Evolutionary conservation across 2,888 invertebrate genomes (phyloP).

Genomic region (Noctua pronuba): DNA sequence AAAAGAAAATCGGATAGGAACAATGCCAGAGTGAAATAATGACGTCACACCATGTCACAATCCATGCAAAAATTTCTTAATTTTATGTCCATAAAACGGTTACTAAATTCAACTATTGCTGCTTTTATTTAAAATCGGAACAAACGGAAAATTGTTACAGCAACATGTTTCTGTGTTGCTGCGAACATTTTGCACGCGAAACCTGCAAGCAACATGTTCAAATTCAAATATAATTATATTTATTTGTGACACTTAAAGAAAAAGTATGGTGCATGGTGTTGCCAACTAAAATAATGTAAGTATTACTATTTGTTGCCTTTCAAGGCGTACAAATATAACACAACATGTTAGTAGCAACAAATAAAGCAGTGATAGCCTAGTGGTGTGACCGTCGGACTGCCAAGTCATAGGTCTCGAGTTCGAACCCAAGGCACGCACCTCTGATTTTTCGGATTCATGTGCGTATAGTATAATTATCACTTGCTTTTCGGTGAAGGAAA

Average conservation of each 20-base stretch:
- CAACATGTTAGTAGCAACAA: not conserved
- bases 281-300: too few relatives aligned
- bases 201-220: not conserved
- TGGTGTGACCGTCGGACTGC: too few relatives aligned
- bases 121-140: not conserved
- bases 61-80: slow-evolving; percentile 9
- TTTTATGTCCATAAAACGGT: slow-evolving; percentile 44
- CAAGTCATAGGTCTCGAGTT: too few relatives aligned
- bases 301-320: not conserved
- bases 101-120: not conserved
- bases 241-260: not conserved
- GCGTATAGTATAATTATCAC: too few relatives aligned
- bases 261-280: too few relatives aligned
- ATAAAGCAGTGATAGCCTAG: too few relatives aligned
- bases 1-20: slow-evolving; percentile 61
- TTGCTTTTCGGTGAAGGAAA: too few relatives aligned
- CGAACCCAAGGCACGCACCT: too few relatives aligned
- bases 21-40: slow-evolving; percentile 43
- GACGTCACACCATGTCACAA: not conserved
- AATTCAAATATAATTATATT: not conserved
- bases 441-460: too few relatives aligned
- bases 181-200: not conserved
- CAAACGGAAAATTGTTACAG: not conserved
- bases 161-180: not conserved
- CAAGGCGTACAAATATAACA: not conserved